Evolutionary conservation across 2,113 vertebrate species (phyloP).

Genomic region (Panurus biarmicus): DNA sequence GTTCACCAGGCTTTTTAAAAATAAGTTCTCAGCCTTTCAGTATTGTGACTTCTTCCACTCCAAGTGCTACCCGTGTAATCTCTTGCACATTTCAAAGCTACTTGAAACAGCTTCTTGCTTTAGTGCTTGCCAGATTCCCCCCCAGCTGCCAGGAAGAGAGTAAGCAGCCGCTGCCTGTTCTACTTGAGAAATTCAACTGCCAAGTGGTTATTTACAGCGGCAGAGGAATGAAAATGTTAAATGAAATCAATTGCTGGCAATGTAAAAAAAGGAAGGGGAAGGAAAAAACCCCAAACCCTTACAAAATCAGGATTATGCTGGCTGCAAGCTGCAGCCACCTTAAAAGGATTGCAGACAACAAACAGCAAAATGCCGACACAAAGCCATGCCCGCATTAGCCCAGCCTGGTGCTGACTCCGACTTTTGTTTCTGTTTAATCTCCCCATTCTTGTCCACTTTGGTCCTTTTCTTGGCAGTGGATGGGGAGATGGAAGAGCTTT

Average conservation of each 20-base stretch:
- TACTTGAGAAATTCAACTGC: conserved; percentile 59
- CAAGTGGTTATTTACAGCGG: conserved; percentile 61
- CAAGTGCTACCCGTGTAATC: conserved; percentile 17
- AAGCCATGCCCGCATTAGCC: background rate
- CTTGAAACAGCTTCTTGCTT: conserved; percentile 56
- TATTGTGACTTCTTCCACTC: conserved; percentile 29
- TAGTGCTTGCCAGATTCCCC: conserved; percentile 50
- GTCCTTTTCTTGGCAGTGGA: background rate
- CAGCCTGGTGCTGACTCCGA: background rate
- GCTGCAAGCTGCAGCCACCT: conserved; percentile 41
- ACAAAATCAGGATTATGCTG: conserved; percentile 51
- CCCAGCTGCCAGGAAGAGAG: conserved; percentile 59
- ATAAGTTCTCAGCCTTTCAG: background rate
- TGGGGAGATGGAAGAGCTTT: background rate
- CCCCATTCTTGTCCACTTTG: background rate
- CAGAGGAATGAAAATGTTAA: conserved; percentile 66
- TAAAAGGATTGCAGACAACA: conserved; percentile 20
- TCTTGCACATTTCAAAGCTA: conserved; percentile 29
- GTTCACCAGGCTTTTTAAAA: background rate
- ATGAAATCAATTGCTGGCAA: conserved; percentile 62
- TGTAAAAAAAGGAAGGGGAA: background rate
- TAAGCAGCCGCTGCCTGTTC: conserved; percentile 58
- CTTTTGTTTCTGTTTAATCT: conserved; percentile 36
- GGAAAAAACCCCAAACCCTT: background rate
- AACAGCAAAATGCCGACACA: background rate